Conservation (phyloP, 2,888 invertebrate genomes). For the Drosophila trichaetosa region DNA sequence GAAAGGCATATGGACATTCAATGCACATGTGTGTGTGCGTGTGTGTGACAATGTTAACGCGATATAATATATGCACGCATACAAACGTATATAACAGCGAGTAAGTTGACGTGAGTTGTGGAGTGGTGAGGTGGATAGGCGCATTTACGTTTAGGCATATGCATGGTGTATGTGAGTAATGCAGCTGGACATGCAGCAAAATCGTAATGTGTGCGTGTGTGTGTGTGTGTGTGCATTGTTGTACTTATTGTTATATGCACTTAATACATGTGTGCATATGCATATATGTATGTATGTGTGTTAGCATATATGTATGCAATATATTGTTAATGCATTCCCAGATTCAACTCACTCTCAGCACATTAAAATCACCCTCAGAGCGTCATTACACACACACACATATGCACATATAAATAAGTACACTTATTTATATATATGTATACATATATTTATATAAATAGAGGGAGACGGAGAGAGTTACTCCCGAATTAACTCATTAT, state of each 20-base stretch:
- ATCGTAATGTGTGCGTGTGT: not conserved
- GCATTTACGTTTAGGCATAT: not conserved
- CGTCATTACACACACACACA: not conserved
- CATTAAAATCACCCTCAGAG: constrained; percentile 9
- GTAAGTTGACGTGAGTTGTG: not conserved
- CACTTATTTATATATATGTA: not conserved
- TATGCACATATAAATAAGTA: not conserved
- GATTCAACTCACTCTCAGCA: not conserved
- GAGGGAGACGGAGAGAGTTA: not conserved
- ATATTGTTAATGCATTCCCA: constrained; percentile 32
- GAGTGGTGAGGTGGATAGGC: not conserved
- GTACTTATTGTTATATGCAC: not conserved
- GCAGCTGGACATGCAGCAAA: not conserved
- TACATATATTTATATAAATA: not conserved
- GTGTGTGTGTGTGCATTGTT: not conserved
- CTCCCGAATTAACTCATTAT: constrained; percentile 10
- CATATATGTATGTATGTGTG: not conserved
- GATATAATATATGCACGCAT: not conserved
- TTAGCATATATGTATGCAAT: not conserved
- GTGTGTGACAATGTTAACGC: constrained; percentile 1
- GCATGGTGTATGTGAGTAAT: not conserved
- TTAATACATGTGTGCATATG: not conserved
- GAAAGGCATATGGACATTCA: not conserved
- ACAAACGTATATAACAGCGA: not conserved
- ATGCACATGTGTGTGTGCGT: not conserved